Base-by-base conservation (phyloP, 2,888 invertebrate genomes). In the Apodemia duryi region DNA sequence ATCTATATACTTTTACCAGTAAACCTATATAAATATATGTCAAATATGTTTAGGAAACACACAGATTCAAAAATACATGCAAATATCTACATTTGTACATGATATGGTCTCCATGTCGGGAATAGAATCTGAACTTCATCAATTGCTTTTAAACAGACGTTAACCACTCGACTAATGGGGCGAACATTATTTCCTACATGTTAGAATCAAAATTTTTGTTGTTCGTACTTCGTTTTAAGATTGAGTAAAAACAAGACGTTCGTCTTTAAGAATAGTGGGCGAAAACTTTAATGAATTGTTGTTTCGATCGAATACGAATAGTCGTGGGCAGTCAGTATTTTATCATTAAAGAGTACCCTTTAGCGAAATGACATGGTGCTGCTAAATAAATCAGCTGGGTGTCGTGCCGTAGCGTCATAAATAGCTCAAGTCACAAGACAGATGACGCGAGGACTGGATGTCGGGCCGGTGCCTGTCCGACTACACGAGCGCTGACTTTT, bases 341-440 rank as follows among this genome's bases (percentile, higher is more conserved):
- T 60, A 60, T 60, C 32, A 35, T 60, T 60, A 60, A 60, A 60
- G 60, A 35, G 35, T 60, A 60, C 60, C 60, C 60, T 57, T 57
- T 57, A 57, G 32, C 32, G 6, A 57, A 63, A 66, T 62, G 63
- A 64, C 67, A 65, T 70, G 66, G 63, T 68, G 67, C 73, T 77
- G 81, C 82, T 61, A 43, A 61, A 84, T 85, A 86, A 85, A 83
- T 82, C 77, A 81, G 77, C 76, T 78, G 77, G 68, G 74, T 76
- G 73, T 74, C 73, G 74, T 71, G 72, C 71, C 69, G 72, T 67
- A 70, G 70, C 69, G 72, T 72, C 78, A 73, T 74, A 78, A 79
- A 79, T 79, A 79, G 76, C 82, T 77, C 81, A 76, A 88, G 88
- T 89, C 89, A 87, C 85, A 85, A 87, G 90, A 89, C 88, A 88